Evolutionary conservation across 1,140 invertebrate species (phyloP).

Genomic region (Saccostrea echinata): DNA sequence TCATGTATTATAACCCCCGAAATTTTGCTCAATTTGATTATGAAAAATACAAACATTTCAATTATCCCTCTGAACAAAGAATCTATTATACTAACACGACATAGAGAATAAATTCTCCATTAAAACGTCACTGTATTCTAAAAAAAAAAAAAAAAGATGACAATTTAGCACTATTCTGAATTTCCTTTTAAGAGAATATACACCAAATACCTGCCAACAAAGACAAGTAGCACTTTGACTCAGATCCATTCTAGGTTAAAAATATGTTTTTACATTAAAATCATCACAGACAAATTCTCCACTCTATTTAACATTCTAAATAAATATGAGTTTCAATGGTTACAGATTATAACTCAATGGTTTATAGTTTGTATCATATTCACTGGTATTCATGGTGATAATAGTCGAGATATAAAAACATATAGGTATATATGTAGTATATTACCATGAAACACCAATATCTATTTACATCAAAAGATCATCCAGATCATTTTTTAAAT

Average conservation of each 20-base stretch:
- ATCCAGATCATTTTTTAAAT: not conserved
- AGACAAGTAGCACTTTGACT: constrained; percentile 23
- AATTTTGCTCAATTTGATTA: no score
- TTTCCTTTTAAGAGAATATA: not conserved
- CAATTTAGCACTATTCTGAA: not conserved
- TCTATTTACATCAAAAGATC: constrained; percentile 17
- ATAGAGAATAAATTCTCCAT: no score
- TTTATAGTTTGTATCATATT: not conserved
- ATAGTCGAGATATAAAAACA: not conserved
- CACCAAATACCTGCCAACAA: constrained; percentile 18
- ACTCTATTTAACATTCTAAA: not conserved
- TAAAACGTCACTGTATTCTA: not conserved
- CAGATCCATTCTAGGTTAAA: constrained; percentile 28
- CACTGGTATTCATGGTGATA: constrained; percentile 28
- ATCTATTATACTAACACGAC: no score
- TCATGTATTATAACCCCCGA: no score
- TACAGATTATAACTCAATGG: not conserved
- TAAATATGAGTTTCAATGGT: constrained; percentile 35
- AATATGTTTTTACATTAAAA: constrained; percentile 27
- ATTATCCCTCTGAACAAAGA: no score
- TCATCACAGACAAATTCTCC: constrained; percentile 31
- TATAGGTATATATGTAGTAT: not conserved
- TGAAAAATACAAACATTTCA: no score
- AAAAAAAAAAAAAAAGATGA: no score
- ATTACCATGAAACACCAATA: constrained; percentile 4